Evolutionary conservation across 2,113 vertebrate genomes (phyloP).

Genomic region (Alouatta palliata): DNA sequence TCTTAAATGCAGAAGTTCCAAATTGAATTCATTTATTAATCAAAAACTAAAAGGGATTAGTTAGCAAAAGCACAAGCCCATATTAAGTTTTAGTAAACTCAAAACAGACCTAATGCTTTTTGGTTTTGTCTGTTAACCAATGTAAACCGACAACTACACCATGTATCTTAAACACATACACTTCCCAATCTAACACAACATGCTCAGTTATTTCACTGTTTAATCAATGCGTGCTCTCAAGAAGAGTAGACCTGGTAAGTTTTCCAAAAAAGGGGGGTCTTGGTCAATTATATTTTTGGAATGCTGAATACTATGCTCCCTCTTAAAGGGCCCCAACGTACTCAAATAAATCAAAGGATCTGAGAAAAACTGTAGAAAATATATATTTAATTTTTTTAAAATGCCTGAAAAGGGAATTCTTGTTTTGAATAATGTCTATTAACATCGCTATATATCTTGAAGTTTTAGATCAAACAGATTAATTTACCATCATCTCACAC

Average conservation of each 20-base stretch:
- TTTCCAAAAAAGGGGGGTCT: not conserved
- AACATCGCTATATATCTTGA: not conserved
- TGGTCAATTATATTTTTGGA: constrained; percentile 24
- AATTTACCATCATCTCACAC: not conserved
- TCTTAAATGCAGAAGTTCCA: not conserved
- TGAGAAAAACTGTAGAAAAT: not conserved
- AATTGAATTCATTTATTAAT: not conserved
- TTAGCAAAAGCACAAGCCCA: not conserved
- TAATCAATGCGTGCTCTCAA: not conserved
- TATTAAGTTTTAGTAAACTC: constrained; percentile 21
- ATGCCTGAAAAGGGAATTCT: not conserved
- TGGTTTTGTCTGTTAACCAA: not conserved
- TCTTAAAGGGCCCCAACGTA: not conserved
- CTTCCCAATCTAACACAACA: not conserved
- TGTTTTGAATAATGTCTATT: not conserved
- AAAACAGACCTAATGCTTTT: not conserved
- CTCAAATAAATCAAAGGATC: not conserved
- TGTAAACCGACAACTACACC: not conserved
- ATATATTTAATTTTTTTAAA: not conserved
- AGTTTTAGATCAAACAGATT: constrained; percentile 19
- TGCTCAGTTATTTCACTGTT: constrained; percentile 11
- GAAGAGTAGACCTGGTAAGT: not conserved
- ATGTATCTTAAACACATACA: not conserved
- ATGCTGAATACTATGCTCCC: not conserved
- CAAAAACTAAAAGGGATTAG: constrained; percentile 10